phyloP scores from a whole-genome alignment of 2,113 vertebrate species.

The Hemiprocne comata region DNA sequence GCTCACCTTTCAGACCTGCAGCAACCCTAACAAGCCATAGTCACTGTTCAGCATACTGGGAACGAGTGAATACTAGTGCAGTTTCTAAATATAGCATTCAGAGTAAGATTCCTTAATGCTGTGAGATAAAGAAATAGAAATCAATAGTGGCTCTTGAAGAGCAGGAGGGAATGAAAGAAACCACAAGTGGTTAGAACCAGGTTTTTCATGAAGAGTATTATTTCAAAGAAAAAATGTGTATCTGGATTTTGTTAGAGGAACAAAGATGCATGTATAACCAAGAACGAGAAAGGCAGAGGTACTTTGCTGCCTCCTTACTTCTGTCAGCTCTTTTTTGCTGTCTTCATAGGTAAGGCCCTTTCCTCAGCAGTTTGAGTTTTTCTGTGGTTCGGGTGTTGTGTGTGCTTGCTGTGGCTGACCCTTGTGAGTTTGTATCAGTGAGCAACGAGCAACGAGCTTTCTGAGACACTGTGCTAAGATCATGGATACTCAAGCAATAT shows the following conservation, averaged over 20 bases:
- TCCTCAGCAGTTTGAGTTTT: background rate
- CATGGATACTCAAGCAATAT: background rate
- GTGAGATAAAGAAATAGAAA: background rate
- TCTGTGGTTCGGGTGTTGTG: background rate
- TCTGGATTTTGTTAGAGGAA: background rate
- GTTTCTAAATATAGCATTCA: background rate
- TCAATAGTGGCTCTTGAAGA: background rate
- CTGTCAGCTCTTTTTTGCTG: background rate
- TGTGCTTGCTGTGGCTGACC: background rate
- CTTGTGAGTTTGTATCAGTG: background rate
- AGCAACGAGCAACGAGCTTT: no score
- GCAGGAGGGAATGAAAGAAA: background rate
- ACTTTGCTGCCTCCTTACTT: background rate
- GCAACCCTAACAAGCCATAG: background rate
- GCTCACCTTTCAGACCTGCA: background rate
- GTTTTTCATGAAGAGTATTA: background rate
- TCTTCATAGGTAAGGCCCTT: background rate
- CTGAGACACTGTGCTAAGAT: background rate
- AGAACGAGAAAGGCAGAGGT: background rate
- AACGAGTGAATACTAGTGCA: background rate
- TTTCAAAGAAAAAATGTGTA: background rate
- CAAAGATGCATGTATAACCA: background rate
- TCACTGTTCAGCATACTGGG: background rate
- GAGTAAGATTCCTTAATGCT: background rate
- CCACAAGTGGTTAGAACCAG: background rate